Percentiles rank a stretch among this genome's conserved stretches.
phyloP scores from a whole-genome alignment of 2,888 invertebrate species.

The Steinernema scapterisci region DNA sequence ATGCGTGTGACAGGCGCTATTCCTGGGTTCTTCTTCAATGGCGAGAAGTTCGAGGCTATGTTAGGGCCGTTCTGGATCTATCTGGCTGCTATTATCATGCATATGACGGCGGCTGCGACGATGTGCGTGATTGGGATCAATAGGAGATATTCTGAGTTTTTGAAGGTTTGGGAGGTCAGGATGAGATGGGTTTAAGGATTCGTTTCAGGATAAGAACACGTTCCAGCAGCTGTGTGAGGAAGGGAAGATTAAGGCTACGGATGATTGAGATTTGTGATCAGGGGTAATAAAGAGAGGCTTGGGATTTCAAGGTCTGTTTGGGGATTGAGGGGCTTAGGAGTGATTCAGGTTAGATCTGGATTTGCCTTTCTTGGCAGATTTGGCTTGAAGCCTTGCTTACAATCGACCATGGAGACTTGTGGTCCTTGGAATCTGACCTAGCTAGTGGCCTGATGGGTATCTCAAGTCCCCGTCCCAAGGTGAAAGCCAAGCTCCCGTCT shows the following conservation, averaged over 20 bases:
- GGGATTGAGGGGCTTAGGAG: too few relatives aligned
- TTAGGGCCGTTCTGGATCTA: slow-evolving; percentile 67
- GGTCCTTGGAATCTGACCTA: too few relatives aligned
- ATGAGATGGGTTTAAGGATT: not conserved
- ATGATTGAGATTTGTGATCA: too few relatives aligned
- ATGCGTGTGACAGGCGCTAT: slow-evolving; percentile 43
- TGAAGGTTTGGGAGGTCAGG: slow-evolving; percentile 37
- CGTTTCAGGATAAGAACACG: slow-evolving; percentile 38
- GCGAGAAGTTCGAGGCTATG: slow-evolving; percentile 45
- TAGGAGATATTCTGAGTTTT: slow-evolving; percentile 44
- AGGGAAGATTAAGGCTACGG: slow-evolving; percentile 4
- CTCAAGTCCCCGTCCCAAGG: too few relatives aligned
- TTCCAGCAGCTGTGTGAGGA: slow-evolving; percentile 16
- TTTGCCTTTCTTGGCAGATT: too few relatives aligned
- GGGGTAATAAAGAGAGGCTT: too few relatives aligned
- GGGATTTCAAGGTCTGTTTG: too few relatives aligned
- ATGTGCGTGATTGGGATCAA: slow-evolving; percentile 59
- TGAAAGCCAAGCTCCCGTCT: too few relatives aligned
- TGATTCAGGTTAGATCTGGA: too few relatives aligned
- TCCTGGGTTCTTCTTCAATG: slow-evolving; percentile 54
- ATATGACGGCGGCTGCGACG: slow-evolving; percentile 62
- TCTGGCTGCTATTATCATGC: slow-evolving; percentile 61
- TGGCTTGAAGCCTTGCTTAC: too few relatives aligned
- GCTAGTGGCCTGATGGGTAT: too few relatives aligned
- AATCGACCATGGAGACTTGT: too few relatives aligned